Percentiles rank a stretch among this genome's conserved stretches.
Conservation (phyloP, 30 jellyfish, hydroid and myxozoan species). For the Pseudorhiza aurosa region DNA sequence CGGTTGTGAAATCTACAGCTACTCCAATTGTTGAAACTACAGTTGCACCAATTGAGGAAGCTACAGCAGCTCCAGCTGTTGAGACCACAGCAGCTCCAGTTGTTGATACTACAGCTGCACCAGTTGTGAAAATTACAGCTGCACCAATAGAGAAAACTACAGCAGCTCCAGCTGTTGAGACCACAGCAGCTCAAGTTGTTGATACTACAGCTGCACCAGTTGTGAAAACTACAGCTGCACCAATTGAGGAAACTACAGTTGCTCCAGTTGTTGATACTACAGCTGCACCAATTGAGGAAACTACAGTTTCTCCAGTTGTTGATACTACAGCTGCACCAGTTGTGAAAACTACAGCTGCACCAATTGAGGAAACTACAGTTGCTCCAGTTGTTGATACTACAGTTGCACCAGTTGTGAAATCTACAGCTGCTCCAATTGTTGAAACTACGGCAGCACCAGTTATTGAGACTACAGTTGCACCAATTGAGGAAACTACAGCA, state of each 20-base stretch:
- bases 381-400: constrained; percentile 35
- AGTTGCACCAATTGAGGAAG: constrained; percentile 12
- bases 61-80: constrained; percentile 36
- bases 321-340: constrained; percentile 50
- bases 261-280: constrained; percentile 53
- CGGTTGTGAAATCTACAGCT: neutral
- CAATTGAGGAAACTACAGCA: constrained; percentile 38
- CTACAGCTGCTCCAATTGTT: constrained; percentile 23
- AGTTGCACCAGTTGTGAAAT: constrained; percentile 45
- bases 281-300: constrained; percentile 37
- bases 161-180: constrained; percentile 21
- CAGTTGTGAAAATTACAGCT: constrained; percentile 37
- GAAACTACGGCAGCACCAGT: constrained; percentile 48
- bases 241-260: constrained; percentile 24
- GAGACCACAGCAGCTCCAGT: constrained; percentile 46
- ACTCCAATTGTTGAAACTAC: constrained; percentile 15
- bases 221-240: constrained; percentile 31
- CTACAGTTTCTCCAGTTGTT: constrained; percentile 20
- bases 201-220: constrained; percentile 64
- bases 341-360: constrained; percentile 36
- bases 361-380: constrained; percentile 2
- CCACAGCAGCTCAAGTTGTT: constrained; percentile 44
- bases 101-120: constrained; percentile 27
- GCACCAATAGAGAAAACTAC: constrained; percentile 16
- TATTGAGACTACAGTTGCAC: constrained; percentile 33